These are phyloP conservation scores for Nannobrachium achirus DNA, from an alignment of 2,113 vertebrate species.

Conservation along the genomic window DNA sequence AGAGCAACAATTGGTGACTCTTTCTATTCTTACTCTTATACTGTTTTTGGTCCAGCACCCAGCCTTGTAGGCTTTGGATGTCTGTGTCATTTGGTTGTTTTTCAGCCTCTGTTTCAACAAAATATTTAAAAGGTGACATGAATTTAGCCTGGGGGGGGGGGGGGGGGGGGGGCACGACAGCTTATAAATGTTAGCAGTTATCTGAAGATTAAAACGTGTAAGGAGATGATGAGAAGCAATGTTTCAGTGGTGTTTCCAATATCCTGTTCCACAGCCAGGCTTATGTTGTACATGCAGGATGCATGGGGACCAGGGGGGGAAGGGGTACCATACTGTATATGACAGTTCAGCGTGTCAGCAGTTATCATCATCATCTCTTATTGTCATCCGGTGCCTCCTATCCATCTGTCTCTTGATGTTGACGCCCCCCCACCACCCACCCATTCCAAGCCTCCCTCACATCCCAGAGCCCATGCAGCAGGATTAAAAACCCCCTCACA, in stretches of 20 bases:
- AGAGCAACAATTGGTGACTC: too few species aligned
- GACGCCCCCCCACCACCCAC: slow-evolving; percentile 22
- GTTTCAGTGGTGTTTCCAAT: neutral
- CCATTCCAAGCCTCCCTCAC: neutral
- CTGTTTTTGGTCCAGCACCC: too few species aligned
- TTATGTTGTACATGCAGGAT: neutral
- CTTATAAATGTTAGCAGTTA: neutral
- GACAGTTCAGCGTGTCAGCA: slow-evolving; percentile 36
- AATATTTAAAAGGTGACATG: neutral
- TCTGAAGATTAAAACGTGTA: neutral
- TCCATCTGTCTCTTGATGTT: slow-evolving; percentile 38
- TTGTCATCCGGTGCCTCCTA: slow-evolving; percentile 43
- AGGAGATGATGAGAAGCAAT: neutral
- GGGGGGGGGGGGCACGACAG: too few species aligned
- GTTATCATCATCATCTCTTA: slow-evolving; percentile 53
- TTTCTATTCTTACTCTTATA: too few species aligned
- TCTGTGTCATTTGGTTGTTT: too few species aligned
- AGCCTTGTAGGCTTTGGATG: too few species aligned
- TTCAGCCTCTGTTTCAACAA: too few species aligned
- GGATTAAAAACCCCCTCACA: slow-evolving; percentile 64
- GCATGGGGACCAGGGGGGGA: neutral
- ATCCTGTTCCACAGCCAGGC: neutral
- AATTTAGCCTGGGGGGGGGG: neutral
- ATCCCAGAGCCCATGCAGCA: slow-evolving; percentile 25
- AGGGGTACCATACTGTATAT: neutral